Evolutionary conservation across 2,797 vertebrate species (phyloP).

Genomic region (Australoheros facetus): DNA sequence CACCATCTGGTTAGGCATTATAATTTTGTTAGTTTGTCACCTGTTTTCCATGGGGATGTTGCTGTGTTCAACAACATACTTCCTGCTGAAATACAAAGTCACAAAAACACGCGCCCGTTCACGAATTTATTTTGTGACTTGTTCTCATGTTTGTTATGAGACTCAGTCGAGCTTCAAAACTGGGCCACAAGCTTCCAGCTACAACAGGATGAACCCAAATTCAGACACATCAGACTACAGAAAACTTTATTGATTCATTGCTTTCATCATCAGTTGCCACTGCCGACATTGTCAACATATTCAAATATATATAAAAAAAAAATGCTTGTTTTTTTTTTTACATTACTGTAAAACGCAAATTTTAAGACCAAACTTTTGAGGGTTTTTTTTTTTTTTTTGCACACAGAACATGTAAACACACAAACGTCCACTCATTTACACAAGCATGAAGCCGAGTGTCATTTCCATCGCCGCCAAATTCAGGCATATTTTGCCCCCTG

Average conservation of each 20-base stretch:
- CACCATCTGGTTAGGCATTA: background rate
- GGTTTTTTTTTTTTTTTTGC: background rate
- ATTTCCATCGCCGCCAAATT: background rate
- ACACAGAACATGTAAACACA: background rate
- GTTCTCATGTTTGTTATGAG: background rate
- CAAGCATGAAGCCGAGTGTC: background rate
- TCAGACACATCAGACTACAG: background rate
- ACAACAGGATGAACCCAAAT: background rate
- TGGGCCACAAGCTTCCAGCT: background rate
- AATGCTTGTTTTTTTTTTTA: background rate
- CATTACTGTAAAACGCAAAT: background rate
- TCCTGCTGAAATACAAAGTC: background rate
- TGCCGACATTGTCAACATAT: background rate
- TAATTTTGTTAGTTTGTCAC: background rate
- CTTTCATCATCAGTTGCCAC: background rate
- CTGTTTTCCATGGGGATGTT: background rate
- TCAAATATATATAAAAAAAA: background rate
- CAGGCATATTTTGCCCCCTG: background rate
- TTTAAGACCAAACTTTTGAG: background rate
- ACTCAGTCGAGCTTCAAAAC: background rate
- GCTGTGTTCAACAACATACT: background rate
- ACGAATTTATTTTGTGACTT: background rate
- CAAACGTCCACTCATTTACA: conserved; percentile 1
- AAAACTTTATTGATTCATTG: background rate
- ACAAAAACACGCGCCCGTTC: background rate